phyloP scores from a whole-genome alignment of 2,113 vertebrate genomes.

The Orthonyx spaldingii region DNA sequence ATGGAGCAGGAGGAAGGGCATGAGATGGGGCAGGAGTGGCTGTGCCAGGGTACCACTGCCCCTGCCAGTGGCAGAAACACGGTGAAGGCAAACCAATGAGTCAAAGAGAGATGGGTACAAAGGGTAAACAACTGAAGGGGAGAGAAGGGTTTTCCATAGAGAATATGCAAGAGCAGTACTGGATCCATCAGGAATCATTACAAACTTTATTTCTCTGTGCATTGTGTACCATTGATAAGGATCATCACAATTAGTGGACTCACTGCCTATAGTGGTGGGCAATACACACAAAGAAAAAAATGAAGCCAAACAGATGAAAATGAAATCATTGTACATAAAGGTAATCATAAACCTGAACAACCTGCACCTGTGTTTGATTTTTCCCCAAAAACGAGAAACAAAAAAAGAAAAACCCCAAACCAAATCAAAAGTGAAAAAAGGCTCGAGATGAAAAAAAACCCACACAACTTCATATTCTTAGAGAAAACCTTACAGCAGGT shows the following conservation, averaged over 20 bases:
- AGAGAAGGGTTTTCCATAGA: slow-evolving; percentile 20
- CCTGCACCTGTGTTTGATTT: slow-evolving; percentile 44
- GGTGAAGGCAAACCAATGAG: not conserved
- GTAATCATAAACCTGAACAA: slow-evolving; percentile 59
- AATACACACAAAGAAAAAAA: slow-evolving; percentile 75
- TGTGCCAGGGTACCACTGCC: not conserved
- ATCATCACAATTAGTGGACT: slow-evolving; percentile 72
- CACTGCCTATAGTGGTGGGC: slow-evolving; percentile 71
- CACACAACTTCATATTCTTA: slow-evolving; percentile 15
- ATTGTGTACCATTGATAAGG: slow-evolving; percentile 74
- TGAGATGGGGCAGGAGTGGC: not conserved
- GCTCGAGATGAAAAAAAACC: not conserved
- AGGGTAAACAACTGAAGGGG: not conserved
- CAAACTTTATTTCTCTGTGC: slow-evolving; percentile 80
- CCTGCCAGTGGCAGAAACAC: not conserved
- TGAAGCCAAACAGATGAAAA: slow-evolving; percentile 68
- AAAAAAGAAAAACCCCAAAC: slow-evolving; percentile 36
- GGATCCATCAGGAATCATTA: slow-evolving; percentile 71
- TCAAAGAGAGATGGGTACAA: not conserved
- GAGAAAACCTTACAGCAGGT: slow-evolving; percentile 32
- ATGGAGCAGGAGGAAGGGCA: not conserved
- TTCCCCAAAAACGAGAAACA: slow-evolving; percentile 1
- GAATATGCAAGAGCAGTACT: slow-evolving; percentile 67
- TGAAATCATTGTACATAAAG: slow-evolving; percentile 69
- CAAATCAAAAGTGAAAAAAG: slow-evolving; percentile 39